Percentiles rank a stretch among this genome's conserved stretches.
Evolutionary conservation across 2,888 invertebrate genomes (phyloP).

Genomic region (Meganola albula): DNA sequence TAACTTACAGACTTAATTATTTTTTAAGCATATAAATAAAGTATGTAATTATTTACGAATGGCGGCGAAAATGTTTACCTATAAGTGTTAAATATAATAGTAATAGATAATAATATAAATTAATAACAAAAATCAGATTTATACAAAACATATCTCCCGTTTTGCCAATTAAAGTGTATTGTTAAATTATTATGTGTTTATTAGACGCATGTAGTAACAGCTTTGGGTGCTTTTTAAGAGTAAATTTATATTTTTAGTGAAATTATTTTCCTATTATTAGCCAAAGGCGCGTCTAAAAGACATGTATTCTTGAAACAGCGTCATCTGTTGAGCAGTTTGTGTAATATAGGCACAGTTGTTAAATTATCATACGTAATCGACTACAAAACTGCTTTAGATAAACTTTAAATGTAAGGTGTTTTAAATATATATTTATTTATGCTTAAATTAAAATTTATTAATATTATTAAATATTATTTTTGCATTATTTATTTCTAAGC

Average conservation of each 20-base stretch:
- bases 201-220: constrained; percentile 34
- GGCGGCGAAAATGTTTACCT: no score
- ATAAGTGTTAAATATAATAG: no score
- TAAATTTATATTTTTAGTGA: constrained; percentile 11
- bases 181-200: constrained; percentile 45
- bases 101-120: no score
- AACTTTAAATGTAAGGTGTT: no score
- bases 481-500: not conserved
- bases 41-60: no score
- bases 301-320: constrained; percentile 10
- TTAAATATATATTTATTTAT: not conserved
- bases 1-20: no score
- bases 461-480: not conserved
- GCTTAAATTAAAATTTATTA: not conserved
- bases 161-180: constrained; percentile 69
- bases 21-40: no score
- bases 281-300: constrained; percentile 26
- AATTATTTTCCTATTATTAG: constrained; percentile 12
- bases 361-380: no score
- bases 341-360: no score
- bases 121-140: not conserved
- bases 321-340: constrained; percentile 14
- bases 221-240: constrained; percentile 32
- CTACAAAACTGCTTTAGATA: no score
- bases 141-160: constrained; percentile 68